Evolutionary conservation across 2,888 invertebrate genomes (phyloP).

Genomic region (Allophyes oxyacanthae): DNA sequence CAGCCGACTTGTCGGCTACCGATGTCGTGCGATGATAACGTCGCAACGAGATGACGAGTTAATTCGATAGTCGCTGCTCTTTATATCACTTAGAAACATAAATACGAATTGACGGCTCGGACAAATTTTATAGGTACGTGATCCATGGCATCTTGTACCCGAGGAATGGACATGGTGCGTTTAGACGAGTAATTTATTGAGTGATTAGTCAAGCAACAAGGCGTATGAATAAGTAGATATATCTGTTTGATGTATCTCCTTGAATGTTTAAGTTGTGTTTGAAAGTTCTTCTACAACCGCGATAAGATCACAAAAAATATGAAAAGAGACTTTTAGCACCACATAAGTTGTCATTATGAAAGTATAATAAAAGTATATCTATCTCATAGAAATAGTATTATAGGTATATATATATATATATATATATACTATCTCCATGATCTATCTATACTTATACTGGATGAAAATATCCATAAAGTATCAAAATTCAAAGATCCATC

Average conservation of each 20-base stretch:
- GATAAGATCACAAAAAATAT: background rate
- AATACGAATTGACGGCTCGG: conserved; percentile 71
- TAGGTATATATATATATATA: too few relatives aligned
- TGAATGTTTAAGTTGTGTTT: conserved; percentile 6
- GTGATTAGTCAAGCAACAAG: conserved; percentile 43
- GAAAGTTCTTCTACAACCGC: background rate
- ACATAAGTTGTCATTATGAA: too few relatives aligned
- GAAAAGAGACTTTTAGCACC: too few relatives aligned
- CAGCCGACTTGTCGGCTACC: conserved; percentile 70
- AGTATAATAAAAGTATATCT: too few relatives aligned
- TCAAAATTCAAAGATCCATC: too few relatives aligned
- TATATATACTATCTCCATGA: too few relatives aligned
- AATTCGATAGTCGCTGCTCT: conserved; percentile 80
- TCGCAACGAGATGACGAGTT: conserved; percentile 77
- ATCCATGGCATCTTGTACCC: conserved; percentile 46
- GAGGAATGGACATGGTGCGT: conserved; percentile 24
- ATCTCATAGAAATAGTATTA: too few relatives aligned
- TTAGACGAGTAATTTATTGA: conserved; percentile 46
- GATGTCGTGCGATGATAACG: conserved; percentile 79
- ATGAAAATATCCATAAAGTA: too few relatives aligned
- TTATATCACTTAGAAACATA: conserved; percentile 70
- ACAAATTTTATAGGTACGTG: conserved; percentile 62
- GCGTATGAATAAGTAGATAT: conserved; percentile 22
- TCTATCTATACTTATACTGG: too few relatives aligned
- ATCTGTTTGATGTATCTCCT: conserved; percentile 9